phyloP scores from a whole-genome alignment of 1,140 invertebrate species.

The Cherax quadricarinatus region DNA sequence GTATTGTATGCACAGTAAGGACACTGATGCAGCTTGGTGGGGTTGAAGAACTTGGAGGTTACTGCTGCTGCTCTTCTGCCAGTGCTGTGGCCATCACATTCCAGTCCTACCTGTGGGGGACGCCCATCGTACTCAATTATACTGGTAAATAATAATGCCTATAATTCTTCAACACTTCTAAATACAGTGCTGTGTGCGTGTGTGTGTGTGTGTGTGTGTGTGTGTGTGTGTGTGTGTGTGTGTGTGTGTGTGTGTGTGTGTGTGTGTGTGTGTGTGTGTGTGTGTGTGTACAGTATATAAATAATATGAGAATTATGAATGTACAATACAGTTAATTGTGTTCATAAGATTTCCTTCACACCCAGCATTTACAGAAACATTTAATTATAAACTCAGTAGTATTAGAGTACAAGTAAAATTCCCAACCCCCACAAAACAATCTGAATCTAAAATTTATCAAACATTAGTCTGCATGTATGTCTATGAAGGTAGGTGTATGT shows the following conservation, averaged over 20 bases:
- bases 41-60: not conserved
- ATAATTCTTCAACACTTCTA: not conserved
- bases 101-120: slow-evolving; percentile 39
- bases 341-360: no score
- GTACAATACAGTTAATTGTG: no score
- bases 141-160: not conserved
- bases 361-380: no score
- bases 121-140: not conserved
- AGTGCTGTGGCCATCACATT: slow-evolving; percentile 10
- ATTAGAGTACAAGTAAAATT: no score
- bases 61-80: not conserved
- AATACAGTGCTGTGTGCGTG: not conserved
- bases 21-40: slow-evolving; percentile 36
- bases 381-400: no score
- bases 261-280: not conserved
- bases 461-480: no score
- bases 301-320: no score
- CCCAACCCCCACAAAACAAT: no score
- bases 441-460: no score
- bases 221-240: slow-evolving; percentile 1
- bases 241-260: not conserved
- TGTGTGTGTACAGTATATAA: no score
- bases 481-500: no score
- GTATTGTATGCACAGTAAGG: slow-evolving; percentile 39
- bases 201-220: not conserved